Base-by-base conservation (phyloP, 2,797 vertebrate species). In the Centropyge bicolor region DNA sequence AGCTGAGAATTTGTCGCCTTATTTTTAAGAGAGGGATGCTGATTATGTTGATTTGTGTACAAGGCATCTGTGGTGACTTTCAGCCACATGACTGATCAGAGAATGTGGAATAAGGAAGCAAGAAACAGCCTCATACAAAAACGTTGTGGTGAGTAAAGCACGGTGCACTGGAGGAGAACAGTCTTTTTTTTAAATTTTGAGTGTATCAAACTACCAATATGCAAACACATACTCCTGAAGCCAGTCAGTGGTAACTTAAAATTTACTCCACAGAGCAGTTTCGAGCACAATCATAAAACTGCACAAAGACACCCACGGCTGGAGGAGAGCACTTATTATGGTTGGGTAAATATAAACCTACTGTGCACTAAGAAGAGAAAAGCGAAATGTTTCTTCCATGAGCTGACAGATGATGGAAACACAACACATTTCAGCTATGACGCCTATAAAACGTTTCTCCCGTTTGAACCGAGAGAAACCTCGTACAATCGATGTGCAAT, bases 311-410 rank as follows among this genome's bases (percentile, higher is more conserved):
- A 11, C 68, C 80, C 83, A 79, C 51, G 36, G 45, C 22, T 62
- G 20, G 22, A 75, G 24, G 14, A 70, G 61, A 76, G 61, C 7
- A 1, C 82, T 59, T 22, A 3, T 66, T 59, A n/a, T 54, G 60
- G 43, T 43, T 69, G 75, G 76, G 68, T 70, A 74, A 86, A 89
- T 69, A 81, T 69, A 83, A 85, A 85, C 70, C 54, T 0, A 19
- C 76, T 67, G 66, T 59, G 81, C 46, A 35, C 60, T n/a, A 46
- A 75, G 0, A 59, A 36, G 45, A 78, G 54, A 62, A 80, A 76
- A 76, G 55, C 70, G 81, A 84, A 84, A 67, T 62, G 24, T 70
- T 68, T 52, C 4, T 75, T 20, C 22, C 31, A 51, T 3, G 20
- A 78, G 48, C 52, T 45, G 14, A 49, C 70, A 70, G 12, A 67